phyloP scores from a whole-genome alignment of 1,140 invertebrate genomes.

The Carcinoscorpius rotundicauda region DNA sequence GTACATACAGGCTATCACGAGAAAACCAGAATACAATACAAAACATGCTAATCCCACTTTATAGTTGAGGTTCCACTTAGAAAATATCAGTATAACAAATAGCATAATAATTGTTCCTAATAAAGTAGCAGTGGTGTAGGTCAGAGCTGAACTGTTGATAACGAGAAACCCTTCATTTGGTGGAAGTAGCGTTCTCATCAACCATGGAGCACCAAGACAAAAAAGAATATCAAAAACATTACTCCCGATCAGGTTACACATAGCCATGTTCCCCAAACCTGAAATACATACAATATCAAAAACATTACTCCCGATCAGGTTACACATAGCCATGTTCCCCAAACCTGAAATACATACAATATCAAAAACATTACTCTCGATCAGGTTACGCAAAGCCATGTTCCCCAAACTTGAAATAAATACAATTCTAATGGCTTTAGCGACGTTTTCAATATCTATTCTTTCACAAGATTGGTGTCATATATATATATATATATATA shows the following conservation, averaged over 20 bases:
- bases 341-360: too few species aligned
- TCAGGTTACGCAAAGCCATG: too few species aligned
- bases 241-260: constrained; percentile 69
- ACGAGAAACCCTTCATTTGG: constrained; percentile 6
- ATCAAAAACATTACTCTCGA: too few species aligned
- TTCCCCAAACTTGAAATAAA: too few species aligned
- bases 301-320: too few species aligned
- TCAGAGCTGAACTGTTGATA: constrained; percentile 23
- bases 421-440: too few species aligned
- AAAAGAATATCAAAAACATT: constrained; percentile 72
- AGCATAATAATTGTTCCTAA: constrained; percentile 21
- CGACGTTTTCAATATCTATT: too few species aligned
- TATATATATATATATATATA: too few species aligned
- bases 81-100: constrained; percentile 17
- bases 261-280: constrained; percentile 49
- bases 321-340: too few species aligned
- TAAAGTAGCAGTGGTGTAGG: constrained; percentile 23
- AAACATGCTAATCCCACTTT: constrained; percentile 20
- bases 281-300: not conserved
- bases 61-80: constrained; percentile 23
- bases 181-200: constrained; percentile 52
- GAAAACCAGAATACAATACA: constrained; percentile 17
- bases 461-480: too few species aligned
- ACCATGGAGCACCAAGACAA: constrained; percentile 74
- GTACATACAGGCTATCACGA: constrained; percentile 16